Evolutionary conservation across 2,888 invertebrate genomes (phyloP), one percentile per base, ranked within the genome.

Genomic region (Eudasyphora cyanicolor): DNA sequence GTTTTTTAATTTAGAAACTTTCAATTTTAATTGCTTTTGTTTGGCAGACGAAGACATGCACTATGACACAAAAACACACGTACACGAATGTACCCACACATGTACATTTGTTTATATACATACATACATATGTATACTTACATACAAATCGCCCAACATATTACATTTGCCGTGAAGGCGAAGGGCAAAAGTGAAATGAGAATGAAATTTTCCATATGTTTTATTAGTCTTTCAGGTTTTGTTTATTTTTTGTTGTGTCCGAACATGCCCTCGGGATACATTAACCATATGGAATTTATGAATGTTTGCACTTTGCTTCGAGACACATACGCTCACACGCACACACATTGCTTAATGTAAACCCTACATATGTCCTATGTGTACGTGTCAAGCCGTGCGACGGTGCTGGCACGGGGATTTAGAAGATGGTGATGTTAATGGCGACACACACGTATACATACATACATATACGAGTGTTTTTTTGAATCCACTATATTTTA

Each of bases 1-100:
- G 77, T 21, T 75, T 80, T 67, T 77, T 76, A 80, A 75, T 77
- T 80, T 80, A 57, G 74, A 83, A 83, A 75, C 80, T 75, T 75
- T 62, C 14, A 54, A 42, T 80, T 83, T 80, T 83, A 80, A 83
- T 83, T 80, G 70, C 45, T 57, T 80, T 79, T 79, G 74, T 73
- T 67, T 51, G 17, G 17, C 27, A 14, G 27, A 29, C 1, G 70
- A 60, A 70, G 62, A 29, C 76, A 24, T 54, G 62, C 38, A 42
- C 35, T 67, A 38, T 42, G 14, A 67, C 67, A 67, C 24, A 17
- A 38, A 24, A 6, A 67, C 67, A 67, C 24, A 17, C 67, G 14
- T 14, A 38, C 29, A 60, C n/a, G n/a, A n/a, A 57, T 4, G 27
- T 27, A 57, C n/a, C 14, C 3, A 54, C 0, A 27, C 38, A 38